Evolutionary conservation across 2,113 vertebrate genomes (phyloP).

Genomic region (Odontophorus gujanensis): DNA sequence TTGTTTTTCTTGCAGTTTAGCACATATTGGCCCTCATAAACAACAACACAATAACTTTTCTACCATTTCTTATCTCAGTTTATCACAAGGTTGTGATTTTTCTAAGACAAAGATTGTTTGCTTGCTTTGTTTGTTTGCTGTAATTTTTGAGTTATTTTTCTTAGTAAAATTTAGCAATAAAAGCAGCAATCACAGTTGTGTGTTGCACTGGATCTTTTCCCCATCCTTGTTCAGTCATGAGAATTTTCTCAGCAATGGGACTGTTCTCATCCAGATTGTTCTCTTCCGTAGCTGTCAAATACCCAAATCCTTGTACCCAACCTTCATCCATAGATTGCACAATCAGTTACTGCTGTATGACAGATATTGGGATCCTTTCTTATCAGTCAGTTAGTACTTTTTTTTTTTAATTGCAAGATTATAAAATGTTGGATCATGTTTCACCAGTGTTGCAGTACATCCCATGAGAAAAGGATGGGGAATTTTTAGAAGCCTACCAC

Average conservation of each 20-base stretch:
- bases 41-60: background rate
- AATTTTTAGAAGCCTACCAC: background rate
- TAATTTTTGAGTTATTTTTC: background rate
- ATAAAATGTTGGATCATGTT: background rate
- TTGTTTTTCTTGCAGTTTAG: constrained; percentile 31
- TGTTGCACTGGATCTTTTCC: background rate
- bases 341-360: background rate
- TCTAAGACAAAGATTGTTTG: background rate
- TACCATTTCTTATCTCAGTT: background rate
- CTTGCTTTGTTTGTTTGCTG: background rate
- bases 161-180: background rate
- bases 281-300: background rate
- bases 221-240: background rate
- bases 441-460: background rate
- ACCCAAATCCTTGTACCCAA: background rate
- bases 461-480: background rate
- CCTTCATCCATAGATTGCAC: background rate
- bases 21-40: background rate
- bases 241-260: background rate
- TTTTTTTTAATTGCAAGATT: background rate
- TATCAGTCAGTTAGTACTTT: background rate
- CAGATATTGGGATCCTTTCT: background rate
- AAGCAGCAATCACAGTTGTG: background rate
- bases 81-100: background rate
- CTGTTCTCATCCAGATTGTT: background rate